Evolutionary conservation across 2,888 invertebrate genomes (phyloP).

Genomic region (Pristionchus entomophagus): DNA sequence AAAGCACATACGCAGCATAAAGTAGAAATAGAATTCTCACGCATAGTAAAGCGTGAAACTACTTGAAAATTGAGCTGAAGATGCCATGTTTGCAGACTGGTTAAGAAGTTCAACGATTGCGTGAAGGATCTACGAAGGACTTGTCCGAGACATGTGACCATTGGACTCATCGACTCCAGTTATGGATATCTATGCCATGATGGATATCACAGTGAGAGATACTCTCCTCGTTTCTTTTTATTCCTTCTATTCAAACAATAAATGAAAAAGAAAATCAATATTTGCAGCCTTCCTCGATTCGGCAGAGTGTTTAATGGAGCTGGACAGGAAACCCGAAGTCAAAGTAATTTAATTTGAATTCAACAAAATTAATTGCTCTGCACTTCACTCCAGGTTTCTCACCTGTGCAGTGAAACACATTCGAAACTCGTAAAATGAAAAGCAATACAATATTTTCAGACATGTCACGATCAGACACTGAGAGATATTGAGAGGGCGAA

Average conservation of each 20-base stretch:
- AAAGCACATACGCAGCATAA: too few relatives aligned
- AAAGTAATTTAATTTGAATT: constrained; percentile 51
- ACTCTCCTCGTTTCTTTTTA: background rate
- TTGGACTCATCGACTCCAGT: constrained; percentile 73
- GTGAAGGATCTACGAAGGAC: constrained; percentile 64
- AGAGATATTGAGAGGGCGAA: constrained; percentile 72
- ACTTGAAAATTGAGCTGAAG: too few relatives aligned
- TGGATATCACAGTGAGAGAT: constrained; percentile 72
- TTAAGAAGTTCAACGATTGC: constrained; percentile 73
- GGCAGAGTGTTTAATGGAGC: constrained; percentile 75
- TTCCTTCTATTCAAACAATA: background rate
- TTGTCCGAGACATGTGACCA: constrained; percentile 74
- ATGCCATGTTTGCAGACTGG: constrained; percentile 70
- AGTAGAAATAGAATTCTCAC: too few relatives aligned
- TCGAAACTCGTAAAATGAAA: too few relatives aligned
- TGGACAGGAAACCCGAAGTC: constrained; percentile 72
- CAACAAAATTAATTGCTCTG: background rate
- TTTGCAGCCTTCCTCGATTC: constrained; percentile 74
- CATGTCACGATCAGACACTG: constrained; percentile 74
- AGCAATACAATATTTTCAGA: background rate
- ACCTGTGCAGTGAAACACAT: too few relatives aligned
- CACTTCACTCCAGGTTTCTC: too few relatives aligned
- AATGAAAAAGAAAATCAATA: background rate
- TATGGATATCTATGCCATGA: constrained; percentile 76
- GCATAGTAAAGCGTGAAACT: too few relatives aligned